Evolutionary conservation across 2,888 invertebrate genomes (phyloP), one percentile per base, ranked within the genome.

Genomic region (Nomada ferruginata): DNA sequence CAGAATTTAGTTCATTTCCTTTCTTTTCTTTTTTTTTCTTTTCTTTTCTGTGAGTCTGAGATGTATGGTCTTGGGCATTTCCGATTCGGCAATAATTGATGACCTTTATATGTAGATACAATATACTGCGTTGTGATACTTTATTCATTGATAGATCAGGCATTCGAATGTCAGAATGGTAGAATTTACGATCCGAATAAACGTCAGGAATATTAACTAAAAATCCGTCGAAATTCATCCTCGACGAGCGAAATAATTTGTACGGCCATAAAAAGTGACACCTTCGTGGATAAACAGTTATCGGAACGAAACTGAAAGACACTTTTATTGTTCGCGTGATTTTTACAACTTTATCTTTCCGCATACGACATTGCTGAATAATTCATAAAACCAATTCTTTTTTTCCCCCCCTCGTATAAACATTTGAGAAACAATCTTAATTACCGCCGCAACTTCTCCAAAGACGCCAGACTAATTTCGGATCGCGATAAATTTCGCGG

Each of bases 301-400:
- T 61, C 61, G 36, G 15, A 53, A 61, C n/a, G 20, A 44, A 36
- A 60, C 15, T 13, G 60, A 60, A 50, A 15, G 50, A 47, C 42
- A 52, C 42, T 52, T 61, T 52, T 71, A 61, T 42, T 55, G 50
- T 61, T 71, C 42, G 9, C 9, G 3, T 23, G 11, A 42, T 20
- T 63, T 63, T 72, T 72, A 72, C 47, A 72, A 64, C 64, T 72
- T 44, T 26, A 72, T 64, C 26, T 26, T 26, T 26, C 53, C n/a
- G 26, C 55, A 44, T 64, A 36, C 64, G 4, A 13, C n/a, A 26
- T 55, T 26, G 10, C 13, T 64, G 70, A 71, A 61, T 71, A 71
- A 71, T 71, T 71, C 20, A 18, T 50, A 50, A 42, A 20, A 44
- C 26, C 42, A 9, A 15, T 11, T 42, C 18, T 4, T 23, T 64